These are phyloP conservation scores for Eulithis testata DNA, from an alignment of 2,888 invertebrate species.

Conservation along the genomic window DNA sequence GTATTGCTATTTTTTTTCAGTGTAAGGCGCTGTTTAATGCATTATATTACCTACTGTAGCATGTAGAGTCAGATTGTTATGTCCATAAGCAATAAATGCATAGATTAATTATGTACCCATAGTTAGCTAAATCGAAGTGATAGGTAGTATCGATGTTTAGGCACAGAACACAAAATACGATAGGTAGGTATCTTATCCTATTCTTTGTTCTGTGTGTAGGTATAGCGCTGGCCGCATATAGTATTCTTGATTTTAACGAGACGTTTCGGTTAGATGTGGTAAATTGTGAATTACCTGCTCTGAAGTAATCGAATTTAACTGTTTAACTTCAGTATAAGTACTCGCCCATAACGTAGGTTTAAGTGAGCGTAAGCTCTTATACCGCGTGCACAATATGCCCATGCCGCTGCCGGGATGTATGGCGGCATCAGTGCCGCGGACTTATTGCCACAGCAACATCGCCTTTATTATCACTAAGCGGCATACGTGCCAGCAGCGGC, in stretches of 20 bases:
- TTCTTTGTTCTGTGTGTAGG: constrained; percentile 33
- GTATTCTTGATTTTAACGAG: constrained; percentile 51
- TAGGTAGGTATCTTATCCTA: no score
- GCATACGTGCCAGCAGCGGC: no score
- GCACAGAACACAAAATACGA: no score
- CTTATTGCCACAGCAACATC: no score
- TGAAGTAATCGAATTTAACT: constrained; percentile 7
- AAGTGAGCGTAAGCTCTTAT: constrained; percentile 30
- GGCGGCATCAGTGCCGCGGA: no score
- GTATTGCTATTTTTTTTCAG: constrained; percentile 11
- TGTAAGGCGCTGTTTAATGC: constrained; percentile 35
- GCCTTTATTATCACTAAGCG: no score
- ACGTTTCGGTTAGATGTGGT: constrained; percentile 24
- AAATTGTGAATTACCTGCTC: constrained; percentile 12
- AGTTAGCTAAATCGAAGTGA: constrained; percentile 41
- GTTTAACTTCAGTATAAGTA: constrained; percentile 10
- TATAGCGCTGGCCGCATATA: constrained; percentile 66
- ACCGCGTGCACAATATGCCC: no score
- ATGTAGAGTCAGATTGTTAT: constrained; percentile 29
- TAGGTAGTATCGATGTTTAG: constrained; percentile 17
- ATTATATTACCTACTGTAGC: neutral
- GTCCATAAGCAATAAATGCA: constrained; percentile 48
- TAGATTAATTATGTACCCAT: constrained; percentile 16
- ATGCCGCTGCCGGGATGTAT: no score
- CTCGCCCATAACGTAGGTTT: constrained; percentile 51